phyloP scores from a whole-genome alignment of 2,113 vertebrate species.

The Tympanuchus pallidicinctus region DNA sequence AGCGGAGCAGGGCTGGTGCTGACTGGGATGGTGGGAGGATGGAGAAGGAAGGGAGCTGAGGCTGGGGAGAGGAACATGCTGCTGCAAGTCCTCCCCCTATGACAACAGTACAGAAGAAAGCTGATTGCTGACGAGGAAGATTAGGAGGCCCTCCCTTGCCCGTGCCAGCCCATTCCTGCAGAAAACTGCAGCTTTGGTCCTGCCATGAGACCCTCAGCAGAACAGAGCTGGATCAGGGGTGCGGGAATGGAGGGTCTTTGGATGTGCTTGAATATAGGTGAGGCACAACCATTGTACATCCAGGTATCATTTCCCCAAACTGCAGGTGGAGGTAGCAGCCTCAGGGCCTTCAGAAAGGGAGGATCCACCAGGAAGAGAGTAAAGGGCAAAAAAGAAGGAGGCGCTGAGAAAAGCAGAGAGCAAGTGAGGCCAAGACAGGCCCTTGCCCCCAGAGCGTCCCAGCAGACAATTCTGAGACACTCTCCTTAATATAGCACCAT shows the following conservation, averaged over 20 bases:
- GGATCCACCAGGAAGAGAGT: not conserved
- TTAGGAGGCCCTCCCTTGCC: conserved; percentile 26
- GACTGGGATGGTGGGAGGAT: not conserved
- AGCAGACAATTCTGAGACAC: conserved; percentile 51
- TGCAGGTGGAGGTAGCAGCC: not conserved
- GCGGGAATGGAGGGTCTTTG: not conserved
- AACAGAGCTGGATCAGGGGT: not conserved
- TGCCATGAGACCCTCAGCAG: not conserved
- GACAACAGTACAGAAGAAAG: not conserved
- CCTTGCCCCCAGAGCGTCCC: conserved; percentile 33
- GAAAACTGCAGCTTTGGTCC: not conserved
- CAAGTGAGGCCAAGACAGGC: conserved; percentile 32
- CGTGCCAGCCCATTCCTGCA: not conserved
- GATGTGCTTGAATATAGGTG: not conserved
- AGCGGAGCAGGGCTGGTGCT: not conserved
- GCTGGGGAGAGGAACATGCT: conserved; percentile 44
- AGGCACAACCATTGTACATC: not conserved
- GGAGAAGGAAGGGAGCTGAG: not conserved
- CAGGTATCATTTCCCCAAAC: not conserved
- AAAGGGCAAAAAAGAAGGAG: not conserved
- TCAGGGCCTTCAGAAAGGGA: not conserved
- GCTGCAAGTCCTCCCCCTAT: conserved; percentile 22
- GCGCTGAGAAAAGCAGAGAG: conserved; percentile 1
- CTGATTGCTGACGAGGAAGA: conserved; percentile 36
- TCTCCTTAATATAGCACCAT: conserved; percentile 66